Conservation (phyloP, 1,140 invertebrate genomes). For the Holotrichia oblita region DNA sequence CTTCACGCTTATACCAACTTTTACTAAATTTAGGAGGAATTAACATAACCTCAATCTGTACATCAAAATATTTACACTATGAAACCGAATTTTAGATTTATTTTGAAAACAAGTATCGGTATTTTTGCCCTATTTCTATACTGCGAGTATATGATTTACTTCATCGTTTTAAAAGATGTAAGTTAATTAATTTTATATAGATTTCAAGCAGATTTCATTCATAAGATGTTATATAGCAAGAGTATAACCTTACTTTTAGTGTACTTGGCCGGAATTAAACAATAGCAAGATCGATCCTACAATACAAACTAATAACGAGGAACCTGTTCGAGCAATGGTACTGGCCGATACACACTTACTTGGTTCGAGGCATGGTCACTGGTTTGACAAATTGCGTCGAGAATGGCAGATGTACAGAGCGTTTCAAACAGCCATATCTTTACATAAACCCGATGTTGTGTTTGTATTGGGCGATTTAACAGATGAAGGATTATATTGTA, state of each 20-base stretch:
- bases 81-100: conserved; percentile 41
- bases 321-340: conserved; percentile 79
- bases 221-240: not conserved
- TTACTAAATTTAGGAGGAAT: not conserved
- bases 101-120: conserved; percentile 47
- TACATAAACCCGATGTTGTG: conserved; percentile 88
- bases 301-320: conserved; percentile 58
- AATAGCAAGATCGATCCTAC: conserved; percentile 60
- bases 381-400: conserved; percentile 94
- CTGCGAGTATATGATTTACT: conserved; percentile 78
- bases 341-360: conserved; percentile 94
- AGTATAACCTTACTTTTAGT: conserved; percentile 63
- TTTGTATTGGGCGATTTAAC: conserved; percentile 96
- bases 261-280: conserved; percentile 71
- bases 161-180: conserved; percentile 73
- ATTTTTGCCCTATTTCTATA: conserved; percentile 64
- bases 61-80: conserved; percentile 22
- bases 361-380: conserved; percentile 87
- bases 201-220: too few species aligned
- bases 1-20: too few species aligned
- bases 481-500: conserved; percentile 94
- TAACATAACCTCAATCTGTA: not conserved
- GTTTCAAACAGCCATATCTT: conserved; percentile 86
- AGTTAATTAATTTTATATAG: not conserved
- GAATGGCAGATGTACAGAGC: conserved; percentile 98